Base-by-base conservation (phyloP, 2,888 invertebrate genomes). In the Mayetiola destructor region DNA sequence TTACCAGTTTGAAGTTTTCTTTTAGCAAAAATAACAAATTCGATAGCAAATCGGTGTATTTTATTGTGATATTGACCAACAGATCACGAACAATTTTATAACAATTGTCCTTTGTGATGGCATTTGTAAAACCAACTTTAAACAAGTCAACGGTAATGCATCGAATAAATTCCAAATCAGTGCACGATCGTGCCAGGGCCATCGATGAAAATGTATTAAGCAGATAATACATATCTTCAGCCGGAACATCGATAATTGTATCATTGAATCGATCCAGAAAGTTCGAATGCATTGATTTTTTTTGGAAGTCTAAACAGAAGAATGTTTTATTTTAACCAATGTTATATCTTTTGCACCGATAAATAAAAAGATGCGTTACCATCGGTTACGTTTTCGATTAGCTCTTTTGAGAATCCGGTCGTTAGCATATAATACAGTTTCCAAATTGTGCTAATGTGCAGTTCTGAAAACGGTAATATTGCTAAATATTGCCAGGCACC, bases 401-500 rank as follows among this genome's bases (percentile, higher is more conserved):
- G 58, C 56, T 75, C 72, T 12, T 66, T 65, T 35, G 70, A 71
- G 63, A 80, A 78, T 1, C 77, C 77, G 53, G 75, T 71, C 62
- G 81, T 81, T 5, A 83, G 68, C 63, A 77, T 77, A 63, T 79
- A 80, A 66, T 80, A 82, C 58, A 84, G 74, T 64, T 77, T 77
- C 83, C 83, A 84, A n/a, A 82, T 66, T 5, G 78, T 76, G 54
- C 72, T 69, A 1, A 75, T 66, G 10, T 81, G 77, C 29, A 84
- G 75, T 53, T 76, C 72, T 60, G 76, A 72, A 65, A 81, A 85
- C 0, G 88, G 87, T 62, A 88, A 75, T 20, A 83, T 81, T 14
- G 86, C 83, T 63, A 88, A 77, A 72, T 87, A 88, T 68, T 89
- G 88, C 84, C 88, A 86, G 2, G 85, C 82, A 9, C 85, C 85